phyloP scores from a whole-genome alignment of 2,797 vertebrate species.

The Uromys caudimaculatus region DNA sequence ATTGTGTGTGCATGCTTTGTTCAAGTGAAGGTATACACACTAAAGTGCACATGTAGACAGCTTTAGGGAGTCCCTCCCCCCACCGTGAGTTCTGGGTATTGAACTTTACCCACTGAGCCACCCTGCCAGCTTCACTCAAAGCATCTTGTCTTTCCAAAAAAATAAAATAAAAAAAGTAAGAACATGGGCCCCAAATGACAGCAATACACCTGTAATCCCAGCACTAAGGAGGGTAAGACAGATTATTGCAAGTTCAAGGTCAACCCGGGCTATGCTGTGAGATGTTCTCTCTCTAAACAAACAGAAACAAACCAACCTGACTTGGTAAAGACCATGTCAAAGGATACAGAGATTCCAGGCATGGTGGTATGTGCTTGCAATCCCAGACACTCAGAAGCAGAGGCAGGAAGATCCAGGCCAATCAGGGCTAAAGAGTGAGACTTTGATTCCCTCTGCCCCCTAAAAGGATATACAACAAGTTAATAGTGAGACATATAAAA shows the following conservation, averaged over 20 bases:
- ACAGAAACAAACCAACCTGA: neutral
- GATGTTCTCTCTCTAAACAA: neutral
- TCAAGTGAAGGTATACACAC: neutral
- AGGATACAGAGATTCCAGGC: neutral
- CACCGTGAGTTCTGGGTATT: neutral
- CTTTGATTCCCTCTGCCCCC: neutral
- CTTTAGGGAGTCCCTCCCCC: neutral
- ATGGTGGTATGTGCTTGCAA: neutral
- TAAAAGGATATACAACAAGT: neutral
- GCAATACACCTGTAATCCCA: no score
- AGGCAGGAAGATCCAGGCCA: neutral
- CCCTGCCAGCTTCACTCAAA: neutral
- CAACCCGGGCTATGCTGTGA: neutral
- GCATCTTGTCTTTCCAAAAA: neutral
- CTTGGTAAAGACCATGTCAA: neutral
- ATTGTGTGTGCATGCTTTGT: neutral
- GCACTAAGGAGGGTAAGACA: neutral
- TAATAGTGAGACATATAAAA: neutral
- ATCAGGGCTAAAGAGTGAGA: neutral
- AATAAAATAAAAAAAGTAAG: neutral
- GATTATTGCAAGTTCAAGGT: neutral
- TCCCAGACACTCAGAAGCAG: neutral
- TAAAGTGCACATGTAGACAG: neutral
- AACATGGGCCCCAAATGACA: neutral
- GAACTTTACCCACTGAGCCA: neutral